These are phyloP conservation scores for Poecile atricapillus DNA, from an alignment of 2,113 vertebrate species.

Conservation along the genomic window DNA sequence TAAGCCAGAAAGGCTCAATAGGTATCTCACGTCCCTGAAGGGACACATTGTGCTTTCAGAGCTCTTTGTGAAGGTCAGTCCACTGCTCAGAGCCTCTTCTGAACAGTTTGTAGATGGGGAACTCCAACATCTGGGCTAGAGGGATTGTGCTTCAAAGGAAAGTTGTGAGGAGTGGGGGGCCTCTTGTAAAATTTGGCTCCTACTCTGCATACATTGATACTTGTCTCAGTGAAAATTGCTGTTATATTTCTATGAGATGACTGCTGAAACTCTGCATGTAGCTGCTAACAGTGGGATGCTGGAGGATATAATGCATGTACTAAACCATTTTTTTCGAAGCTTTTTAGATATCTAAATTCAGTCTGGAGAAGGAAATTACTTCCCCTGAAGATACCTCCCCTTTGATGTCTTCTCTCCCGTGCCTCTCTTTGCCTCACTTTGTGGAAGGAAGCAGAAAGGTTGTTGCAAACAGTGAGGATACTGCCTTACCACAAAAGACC, in stretches of 20 bases:
- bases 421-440: neutral
- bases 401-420: neutral
- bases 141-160: neutral
- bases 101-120: neutral
- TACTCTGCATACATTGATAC: neutral
- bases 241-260: neutral
- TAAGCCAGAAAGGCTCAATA: neutral
- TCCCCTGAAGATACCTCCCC: neutral
- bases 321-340: neutral
- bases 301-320: neutral
- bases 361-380: neutral
- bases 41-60: neutral
- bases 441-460: neutral
- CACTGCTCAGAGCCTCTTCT: neutral
- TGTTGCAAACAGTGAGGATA: neutral
- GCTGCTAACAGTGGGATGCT: constrained; percentile 4
- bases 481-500: neutral
- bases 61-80: neutral
- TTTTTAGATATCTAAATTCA: neutral
- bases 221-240: neutral
- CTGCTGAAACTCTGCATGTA: neutral
- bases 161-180: accelerated
- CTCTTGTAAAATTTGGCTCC: neutral
- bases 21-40: neutral
- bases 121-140: neutral